phyloP scores from a whole-genome alignment of 30 jellyfish, hydroid and myxozoan species.

The Rhopilema esculentum region DNA sequence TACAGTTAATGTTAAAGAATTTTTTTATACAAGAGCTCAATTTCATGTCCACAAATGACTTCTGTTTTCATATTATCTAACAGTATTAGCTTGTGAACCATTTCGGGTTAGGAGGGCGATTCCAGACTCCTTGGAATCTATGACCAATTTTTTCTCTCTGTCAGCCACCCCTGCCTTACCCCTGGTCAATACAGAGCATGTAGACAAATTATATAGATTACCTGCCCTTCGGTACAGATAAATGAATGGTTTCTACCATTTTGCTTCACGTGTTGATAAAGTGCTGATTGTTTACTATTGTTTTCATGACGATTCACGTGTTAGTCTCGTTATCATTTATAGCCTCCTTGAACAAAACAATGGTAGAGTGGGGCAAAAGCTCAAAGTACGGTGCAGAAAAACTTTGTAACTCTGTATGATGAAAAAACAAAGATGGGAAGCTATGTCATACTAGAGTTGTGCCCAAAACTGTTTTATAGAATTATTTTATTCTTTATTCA shows the following conservation, averaged over 20 bases:
- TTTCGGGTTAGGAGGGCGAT: too few relatives aligned
- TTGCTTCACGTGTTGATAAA: not conserved
- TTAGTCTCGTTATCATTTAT: not conserved
- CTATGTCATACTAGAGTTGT: not conserved
- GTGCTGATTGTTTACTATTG: not conserved
- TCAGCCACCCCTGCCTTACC: too few relatives aligned
- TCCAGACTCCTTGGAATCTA: too few relatives aligned
- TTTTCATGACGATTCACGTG: not conserved
- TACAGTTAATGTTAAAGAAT: too few relatives aligned
- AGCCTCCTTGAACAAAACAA: not conserved
- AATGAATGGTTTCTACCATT: not conserved
- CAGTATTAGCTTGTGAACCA: too few relatives aligned
- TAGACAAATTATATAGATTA: too few relatives aligned
- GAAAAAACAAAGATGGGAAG: not conserved
- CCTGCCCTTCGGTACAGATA: not conserved
- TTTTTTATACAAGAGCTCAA: too few relatives aligned
- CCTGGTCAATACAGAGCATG: too few relatives aligned
- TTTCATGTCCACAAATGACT: too few relatives aligned
- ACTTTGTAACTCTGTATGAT: not conserved
- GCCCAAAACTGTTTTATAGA: not conserved
- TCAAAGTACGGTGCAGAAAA: not conserved
- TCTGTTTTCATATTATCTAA: too few relatives aligned
- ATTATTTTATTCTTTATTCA: not conserved
- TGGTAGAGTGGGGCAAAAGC: not conserved
- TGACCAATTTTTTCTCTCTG: too few relatives aligned